Conservation (phyloP, 2,113 vertebrate species). For the Chunga burmeisteri region DNA sequence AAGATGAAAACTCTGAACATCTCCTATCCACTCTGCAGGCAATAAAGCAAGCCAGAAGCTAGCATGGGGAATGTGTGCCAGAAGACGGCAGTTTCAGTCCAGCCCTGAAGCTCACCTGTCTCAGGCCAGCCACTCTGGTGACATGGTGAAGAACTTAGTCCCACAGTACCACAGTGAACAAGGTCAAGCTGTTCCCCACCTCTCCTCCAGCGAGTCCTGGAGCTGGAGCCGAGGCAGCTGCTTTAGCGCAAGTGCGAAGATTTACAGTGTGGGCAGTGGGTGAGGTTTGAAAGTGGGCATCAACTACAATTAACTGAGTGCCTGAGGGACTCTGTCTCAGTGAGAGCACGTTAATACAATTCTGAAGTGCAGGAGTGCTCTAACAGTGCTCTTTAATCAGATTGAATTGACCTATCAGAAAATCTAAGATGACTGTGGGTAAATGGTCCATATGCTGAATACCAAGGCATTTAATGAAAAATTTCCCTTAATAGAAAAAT, state of each 20-base stretch:
- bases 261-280: neutral
- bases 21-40: neutral
- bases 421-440: neutral
- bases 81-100: neutral
- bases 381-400: neutral
- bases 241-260: neutral
- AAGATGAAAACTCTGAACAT: neutral
- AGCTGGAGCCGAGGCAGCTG: neutral
- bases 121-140: neutral
- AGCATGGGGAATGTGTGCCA: neutral
- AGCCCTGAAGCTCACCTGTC: neutral
- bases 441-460: slow-evolving; percentile 12
- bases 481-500: slow-evolving; percentile 25
- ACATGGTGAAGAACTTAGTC: neutral
- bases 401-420: neutral
- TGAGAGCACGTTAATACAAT: neutral
- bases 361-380: neutral
- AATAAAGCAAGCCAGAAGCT: neutral
- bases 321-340: neutral
- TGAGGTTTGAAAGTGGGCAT: neutral
- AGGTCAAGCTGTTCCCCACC: neutral
- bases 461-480: slow-evolving; percentile 37
- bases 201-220: neutral
- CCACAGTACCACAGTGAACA: neutral
- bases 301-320: neutral